Base-by-base conservation (phyloP, 2,888 invertebrate species). In the Dexiosoma caninum region DNA sequence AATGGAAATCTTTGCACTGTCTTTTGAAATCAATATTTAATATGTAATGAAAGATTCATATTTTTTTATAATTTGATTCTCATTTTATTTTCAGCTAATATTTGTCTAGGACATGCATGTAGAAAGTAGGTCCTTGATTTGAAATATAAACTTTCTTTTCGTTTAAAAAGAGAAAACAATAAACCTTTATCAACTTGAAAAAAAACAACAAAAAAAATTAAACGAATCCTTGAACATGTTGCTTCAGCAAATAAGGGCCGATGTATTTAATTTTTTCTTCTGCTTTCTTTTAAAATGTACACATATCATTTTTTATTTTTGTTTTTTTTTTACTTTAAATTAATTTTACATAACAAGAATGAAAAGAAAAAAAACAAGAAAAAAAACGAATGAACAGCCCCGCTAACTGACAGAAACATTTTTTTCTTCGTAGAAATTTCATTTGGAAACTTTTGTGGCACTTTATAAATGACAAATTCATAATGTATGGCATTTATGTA, bases 391-490 rank as follows among this genome's bases (percentile, higher is more conserved):
- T n/a, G n/a, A n/a, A n/a, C n/a, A 3, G 42, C 30, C 10, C 27
- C 42, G 42, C 59, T 42, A 30, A 60, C 59, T 60, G 59, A 60
- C 59, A 60, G 9, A 42, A 42, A 27, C 42, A 60, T 37, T 37
- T 12, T 21, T 42, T 42, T 23, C 30, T 44, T 14, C 7, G 12
- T 12, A 44, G 9, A 60, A 49, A 49, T 64, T 64, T 64, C 46
- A 49, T 66, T 66, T 53, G 27, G 44, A 57, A 70, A 70, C 27
- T 49, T 70, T 60, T 60, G 30, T 53, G 69, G 35, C 62, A 64
- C 62, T 66, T 60, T 76, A 69, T 37, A 76, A 60, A 67, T 67
- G 76, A 76, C 76, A 76, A 67, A 53, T 59, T 67, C 51, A 42
- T 67, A 67, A 75, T 57, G 51, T 23, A 62, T 60, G 71, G 12